Evolutionary conservation across 2,888 invertebrate species (phyloP).

Genomic region (Andrena fulva): DNA sequence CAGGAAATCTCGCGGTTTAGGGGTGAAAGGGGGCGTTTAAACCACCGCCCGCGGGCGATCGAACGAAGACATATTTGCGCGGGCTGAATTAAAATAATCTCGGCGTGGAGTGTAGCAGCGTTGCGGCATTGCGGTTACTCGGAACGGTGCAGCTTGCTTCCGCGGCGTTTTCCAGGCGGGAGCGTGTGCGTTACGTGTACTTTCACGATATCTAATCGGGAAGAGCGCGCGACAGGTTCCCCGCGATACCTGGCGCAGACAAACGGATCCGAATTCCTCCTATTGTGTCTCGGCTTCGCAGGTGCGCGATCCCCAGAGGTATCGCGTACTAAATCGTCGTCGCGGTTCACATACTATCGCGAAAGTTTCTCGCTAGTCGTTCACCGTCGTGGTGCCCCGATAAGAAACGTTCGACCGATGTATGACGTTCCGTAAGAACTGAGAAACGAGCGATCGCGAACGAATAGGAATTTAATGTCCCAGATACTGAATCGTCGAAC

Average conservation of each 20-base stretch:
- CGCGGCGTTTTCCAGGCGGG: conserved; percentile 36
- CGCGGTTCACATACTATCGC: not conserved
- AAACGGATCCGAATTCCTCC: conserved; percentile 50
- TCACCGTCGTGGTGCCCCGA: not conserved
- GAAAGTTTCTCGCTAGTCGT: not conserved
- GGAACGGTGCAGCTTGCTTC: conserved; percentile 33
- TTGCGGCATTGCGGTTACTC: conserved; percentile 33
- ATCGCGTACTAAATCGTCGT: not conserved
- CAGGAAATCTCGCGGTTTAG: not conserved
- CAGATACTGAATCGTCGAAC: too few relatives aligned
- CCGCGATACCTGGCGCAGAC: conserved; percentile 28
- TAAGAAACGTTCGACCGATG: not conserved
- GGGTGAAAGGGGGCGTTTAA: conserved; percentile 4
- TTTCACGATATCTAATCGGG: conserved; percentile 68
- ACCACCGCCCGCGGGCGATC: not conserved
- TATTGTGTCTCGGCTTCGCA: not conserved
- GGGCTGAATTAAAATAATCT: conserved; percentile 41
- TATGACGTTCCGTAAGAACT: not conserved
- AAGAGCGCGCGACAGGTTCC: conserved; percentile 46
- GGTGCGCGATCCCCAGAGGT: not conserved
- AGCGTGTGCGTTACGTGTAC: conserved; percentile 25
- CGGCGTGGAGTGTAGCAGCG: not conserved
- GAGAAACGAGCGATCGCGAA: not conserved
- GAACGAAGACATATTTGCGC: conserved; percentile 28
- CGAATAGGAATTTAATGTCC: too few relatives aligned